Evolutionary conservation across 2,797 vertebrate species (phyloP).

Genomic region (Aselliscus stoliczkanus): DNA sequence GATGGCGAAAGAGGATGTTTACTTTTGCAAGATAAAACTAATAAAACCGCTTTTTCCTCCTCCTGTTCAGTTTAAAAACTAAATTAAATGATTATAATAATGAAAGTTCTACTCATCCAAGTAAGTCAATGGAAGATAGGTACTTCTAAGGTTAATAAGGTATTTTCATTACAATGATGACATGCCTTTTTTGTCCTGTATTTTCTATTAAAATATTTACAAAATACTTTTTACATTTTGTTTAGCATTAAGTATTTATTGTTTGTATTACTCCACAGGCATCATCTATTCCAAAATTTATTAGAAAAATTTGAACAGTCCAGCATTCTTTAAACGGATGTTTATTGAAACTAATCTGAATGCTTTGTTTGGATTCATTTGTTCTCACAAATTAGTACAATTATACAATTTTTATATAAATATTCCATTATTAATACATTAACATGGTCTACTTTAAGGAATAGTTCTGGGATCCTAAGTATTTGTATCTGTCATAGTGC

Average conservation of each 20-base stretch:
- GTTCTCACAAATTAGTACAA: neutral
- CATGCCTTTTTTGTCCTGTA: neutral
- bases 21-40: neutral
- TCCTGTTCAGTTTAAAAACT: neutral
- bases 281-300: neutral
- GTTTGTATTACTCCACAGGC: neutral
- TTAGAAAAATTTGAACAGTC: neutral
- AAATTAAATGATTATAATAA: neutral
- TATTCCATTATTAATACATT: neutral
- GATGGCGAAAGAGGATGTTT: constrained; percentile 67
- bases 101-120: neutral
- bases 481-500: neutral
- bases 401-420: neutral
- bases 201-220: neutral
- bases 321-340: neutral
- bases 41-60: neutral
- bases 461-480: neutral
- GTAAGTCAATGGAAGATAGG: neutral
- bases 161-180: neutral
- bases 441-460: neutral
- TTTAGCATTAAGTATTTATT: neutral
- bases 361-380: neutral
- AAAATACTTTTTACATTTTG: neutral
- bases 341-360: neutral
- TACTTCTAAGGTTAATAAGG: neutral